Base-by-base conservation (phyloP, 2,113 vertebrate genomes). In the Amphiprion ocellaris region DNA sequence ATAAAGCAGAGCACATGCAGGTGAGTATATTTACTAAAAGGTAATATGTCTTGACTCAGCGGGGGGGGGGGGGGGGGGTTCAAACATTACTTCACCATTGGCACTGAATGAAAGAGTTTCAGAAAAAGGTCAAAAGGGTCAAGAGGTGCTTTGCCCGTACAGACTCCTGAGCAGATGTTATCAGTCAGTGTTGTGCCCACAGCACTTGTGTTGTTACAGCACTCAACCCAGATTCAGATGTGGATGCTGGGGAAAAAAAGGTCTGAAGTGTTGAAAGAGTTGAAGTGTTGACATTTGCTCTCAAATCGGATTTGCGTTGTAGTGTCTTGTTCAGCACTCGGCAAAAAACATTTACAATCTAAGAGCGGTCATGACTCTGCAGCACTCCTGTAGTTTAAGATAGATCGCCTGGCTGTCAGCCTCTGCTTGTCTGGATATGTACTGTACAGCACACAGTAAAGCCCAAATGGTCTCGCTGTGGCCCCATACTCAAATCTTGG, bases 101-200 rank as follows among this genome's bases (percentile, higher is more conserved):
- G 74, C 26, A n/a, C 49, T 78, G 63, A 85, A 72, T 79, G 41
- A 82, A 71, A 71, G 16, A 11, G 55, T 79, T 85, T 86, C 11
- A 76, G 63, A 10, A 10, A 88, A 52, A 80, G 81, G 85, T 82
- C 84, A 79, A 44, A 84, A 69, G 46, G 84, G 82, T 86, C 82
- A 85, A 83, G 86, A 83, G 79, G 79, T 83, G 44, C 73, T 85
- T 69, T 73, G 72, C 52, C 56, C 74, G 55, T 61, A 26, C 72
- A 79, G 72, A 77, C 63, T 71, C 28, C 79, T 67, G 47, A 79
- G 71, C 81, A 89, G 82, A 84, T 86, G 88, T 91, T 82, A 79
- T 87, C 47, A 58, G 74, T 90, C 86, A 84, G 46, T 56, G 70
- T 55, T 72, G 55, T 70, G 69, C 79, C 69, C 46, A 24, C 61